Percentiles rank a stretch among this genome's conserved stretches.
Conservation (phyloP, 2,888 invertebrate genomes). For the Axea sp. region DNA sequence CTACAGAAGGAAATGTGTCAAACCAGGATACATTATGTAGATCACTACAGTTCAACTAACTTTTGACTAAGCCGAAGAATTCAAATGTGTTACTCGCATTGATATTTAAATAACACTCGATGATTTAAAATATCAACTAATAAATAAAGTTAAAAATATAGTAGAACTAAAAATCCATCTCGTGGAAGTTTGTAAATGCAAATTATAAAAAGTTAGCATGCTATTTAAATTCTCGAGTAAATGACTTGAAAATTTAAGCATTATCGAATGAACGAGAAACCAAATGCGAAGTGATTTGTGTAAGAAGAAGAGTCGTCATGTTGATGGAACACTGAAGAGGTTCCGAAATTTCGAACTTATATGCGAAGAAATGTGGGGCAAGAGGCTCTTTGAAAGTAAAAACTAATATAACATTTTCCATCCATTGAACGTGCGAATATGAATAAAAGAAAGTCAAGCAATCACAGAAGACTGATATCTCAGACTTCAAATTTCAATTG, state of each 20-base stretch:
- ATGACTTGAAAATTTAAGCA: conserved; percentile 45
- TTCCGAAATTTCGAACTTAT: conserved; percentile 52
- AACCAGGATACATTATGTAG: conserved; percentile 48
- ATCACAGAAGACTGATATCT: no score
- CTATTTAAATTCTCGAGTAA: conserved; percentile 40
- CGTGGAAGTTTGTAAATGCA: conserved; percentile 27
- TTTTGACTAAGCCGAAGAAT: no score
- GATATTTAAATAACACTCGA: conserved; percentile 5
- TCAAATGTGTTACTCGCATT: no score
- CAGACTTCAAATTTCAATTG: no score
- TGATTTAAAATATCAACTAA: not conserved
- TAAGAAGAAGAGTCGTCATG: conserved; percentile 41
- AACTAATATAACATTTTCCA: conserved; percentile 53
- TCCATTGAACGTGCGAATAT: no score
- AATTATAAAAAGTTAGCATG: conserved; percentile 35
- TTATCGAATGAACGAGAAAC: conserved; percentile 42
- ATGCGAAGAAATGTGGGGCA: conserved; percentile 45
- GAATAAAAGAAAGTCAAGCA: no score
- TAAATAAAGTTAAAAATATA: not conserved
- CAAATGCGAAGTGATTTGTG: conserved; percentile 52
- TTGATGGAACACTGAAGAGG: conserved; percentile 38
- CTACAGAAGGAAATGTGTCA: conserved; percentile 41
- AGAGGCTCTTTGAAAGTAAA: conserved; percentile 52
- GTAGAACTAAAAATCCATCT: conserved; percentile 4
- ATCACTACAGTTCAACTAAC: conserved; percentile 27